These are phyloP conservation scores for Andrena camellia DNA, from an alignment of 2,888 invertebrate species.

Conservation along the genomic window DNA sequence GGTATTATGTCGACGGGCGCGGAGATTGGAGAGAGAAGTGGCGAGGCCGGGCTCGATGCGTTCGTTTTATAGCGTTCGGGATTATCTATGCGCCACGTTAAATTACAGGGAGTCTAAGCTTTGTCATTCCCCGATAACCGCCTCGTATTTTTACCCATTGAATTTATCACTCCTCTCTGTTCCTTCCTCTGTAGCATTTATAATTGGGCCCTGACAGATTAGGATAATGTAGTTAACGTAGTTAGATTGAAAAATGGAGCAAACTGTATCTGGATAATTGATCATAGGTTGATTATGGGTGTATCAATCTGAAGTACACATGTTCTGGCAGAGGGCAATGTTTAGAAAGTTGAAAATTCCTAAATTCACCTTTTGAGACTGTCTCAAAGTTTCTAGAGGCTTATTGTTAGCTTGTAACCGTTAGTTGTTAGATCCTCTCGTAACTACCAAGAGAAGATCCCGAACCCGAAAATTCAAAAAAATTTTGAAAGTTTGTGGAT, in stretches of 20 bases:
- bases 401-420: too few relatives aligned
- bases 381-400: too few relatives aligned
- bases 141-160: constrained; percentile 1
- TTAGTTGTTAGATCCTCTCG: too few relatives aligned
- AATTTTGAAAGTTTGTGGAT: too few relatives aligned
- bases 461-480: too few relatives aligned
- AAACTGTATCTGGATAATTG: background rate
- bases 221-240: background rate
- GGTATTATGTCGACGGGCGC: constrained; percentile 21
- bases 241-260: background rate
- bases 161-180: constrained; percentile 6
- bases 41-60: background rate
- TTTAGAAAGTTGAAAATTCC: too few relatives aligned
- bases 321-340: too few relatives aligned
- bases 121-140: constrained; percentile 28
- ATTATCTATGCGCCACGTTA: constrained; percentile 38
- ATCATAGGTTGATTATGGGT: too few relatives aligned
- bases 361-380: too few relatives aligned
- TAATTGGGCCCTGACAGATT: background rate
- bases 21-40: background rate
- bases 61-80: constrained; percentile 27
- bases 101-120: constrained; percentile 8
- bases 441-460: too few relatives aligned
- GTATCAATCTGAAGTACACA: too few relatives aligned
- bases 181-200: background rate